Conservation (phyloP, 2,888 invertebrate species). For the Syrphus vitripennis region DNA sequence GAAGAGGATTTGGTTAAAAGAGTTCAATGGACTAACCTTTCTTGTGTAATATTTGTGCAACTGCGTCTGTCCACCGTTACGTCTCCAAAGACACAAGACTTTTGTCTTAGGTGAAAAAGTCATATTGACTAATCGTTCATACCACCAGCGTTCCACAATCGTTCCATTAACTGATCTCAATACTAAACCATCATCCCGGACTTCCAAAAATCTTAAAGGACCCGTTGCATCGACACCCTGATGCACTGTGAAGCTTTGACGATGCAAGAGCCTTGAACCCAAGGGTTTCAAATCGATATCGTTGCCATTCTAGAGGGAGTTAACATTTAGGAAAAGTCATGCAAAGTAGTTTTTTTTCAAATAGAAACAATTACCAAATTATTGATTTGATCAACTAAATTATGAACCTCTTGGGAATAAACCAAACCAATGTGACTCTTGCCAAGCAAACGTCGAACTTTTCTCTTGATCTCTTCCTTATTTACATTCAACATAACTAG, state of each 20-base stretch:
- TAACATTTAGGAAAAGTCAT: not conserved
- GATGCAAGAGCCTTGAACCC: conserved; percentile 96
- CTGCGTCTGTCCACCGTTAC: conserved; percentile 96
- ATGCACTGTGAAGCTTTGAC: conserved; percentile 99
- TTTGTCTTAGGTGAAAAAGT: conserved; percentile 99
- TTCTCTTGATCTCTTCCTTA: conserved; percentile 91
- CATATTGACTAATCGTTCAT: conserved; percentile 99
- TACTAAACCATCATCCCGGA: conserved; percentile 97
- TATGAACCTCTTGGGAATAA: conserved; percentile 98
- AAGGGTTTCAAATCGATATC: conserved; percentile 98
- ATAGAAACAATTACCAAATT: conserved; percentile 86
- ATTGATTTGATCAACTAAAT: conserved; percentile 95
- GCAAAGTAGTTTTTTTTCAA: not conserved
- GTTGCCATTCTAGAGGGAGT: conserved; percentile 91
- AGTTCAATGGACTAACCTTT: conserved; percentile 86
- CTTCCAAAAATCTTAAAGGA: conserved; percentile 93
- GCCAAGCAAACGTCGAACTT: conserved; percentile 94
- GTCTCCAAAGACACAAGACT: conserved; percentile 97
- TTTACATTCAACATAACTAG: conserved; percentile 95
- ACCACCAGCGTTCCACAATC: conserved; percentile 99
- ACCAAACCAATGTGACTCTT: conserved; percentile 99
- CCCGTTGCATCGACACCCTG: conserved; percentile 96
- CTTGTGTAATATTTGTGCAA: conserved; percentile 99
- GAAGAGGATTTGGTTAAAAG: not conserved
- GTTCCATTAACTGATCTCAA: conserved; percentile 91